Base-by-base conservation (phyloP, 1,140 invertebrate genomes). In the Diuraphis noxia region DNA sequence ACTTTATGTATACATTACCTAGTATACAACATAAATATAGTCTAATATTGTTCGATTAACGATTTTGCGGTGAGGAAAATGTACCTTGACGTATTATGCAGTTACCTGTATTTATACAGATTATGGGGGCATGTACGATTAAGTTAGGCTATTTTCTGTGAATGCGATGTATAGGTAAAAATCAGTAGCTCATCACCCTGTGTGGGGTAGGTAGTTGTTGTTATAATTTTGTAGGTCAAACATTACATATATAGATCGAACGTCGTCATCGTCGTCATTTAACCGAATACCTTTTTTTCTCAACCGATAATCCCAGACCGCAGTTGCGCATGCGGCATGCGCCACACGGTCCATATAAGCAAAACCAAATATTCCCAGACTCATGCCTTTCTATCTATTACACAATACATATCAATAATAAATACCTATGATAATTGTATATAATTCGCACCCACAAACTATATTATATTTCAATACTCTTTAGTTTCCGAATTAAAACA, bases 161-260 rank as follows among this genome's bases (percentile, higher is more conserved):
- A 8, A 49, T 19, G 10, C 4, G 13, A 63, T n/a, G 30, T 30
- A 17, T 2, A 21, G 56, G 56, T 17, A 63, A 63, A n/a, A 63
- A 63, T n/a, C 56, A n/a, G 30, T 63, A 30, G 30, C 30, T n/a
- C 30, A n/a, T 63, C 56, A 4, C 56, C 56, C 56, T n/a, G 4
- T 63, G 10, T 56, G 30, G n/a, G 56, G n/a, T 63, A n/a, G 56
- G 30, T 63, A 63, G 9, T 30, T 63, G 56, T 6, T 63, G 56
- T 63, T 63, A 63, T 63, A 63, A n/a, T 63, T 63, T 63, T 63
- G 56, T 63, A 63, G 56, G 56, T 63, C 56, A 63, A 63, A 63
- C 56, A 63, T 63, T 63, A 63, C 56, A n/a, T 63, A 63, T 63
- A 63, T 63, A 63, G 56, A 63, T 63, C 56, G 30, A 63, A n/a